Evolutionary conservation across 2,113 vertebrate genomes (phyloP).

Genomic region (Corythaeola cristata): DNA sequence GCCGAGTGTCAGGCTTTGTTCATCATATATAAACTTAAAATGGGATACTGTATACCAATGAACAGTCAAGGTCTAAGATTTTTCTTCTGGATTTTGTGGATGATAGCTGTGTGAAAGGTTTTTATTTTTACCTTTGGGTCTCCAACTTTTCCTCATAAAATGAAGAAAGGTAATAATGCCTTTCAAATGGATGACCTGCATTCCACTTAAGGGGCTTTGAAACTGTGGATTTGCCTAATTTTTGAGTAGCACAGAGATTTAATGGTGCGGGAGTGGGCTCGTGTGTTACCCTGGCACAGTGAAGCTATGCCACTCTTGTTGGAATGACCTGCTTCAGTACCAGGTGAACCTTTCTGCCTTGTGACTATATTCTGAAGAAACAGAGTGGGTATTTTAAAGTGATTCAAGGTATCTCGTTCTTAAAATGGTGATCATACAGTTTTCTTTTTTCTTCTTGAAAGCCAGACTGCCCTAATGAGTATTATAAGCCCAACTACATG

Average conservation of each 20-base stretch:
- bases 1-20: not conserved
- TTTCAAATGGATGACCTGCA: not conserved
- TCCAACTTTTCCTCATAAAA: not conserved
- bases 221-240: not conserved
- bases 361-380: not conserved
- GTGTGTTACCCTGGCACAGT: not conserved
- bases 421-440: not conserved
- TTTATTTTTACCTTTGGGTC: not conserved
- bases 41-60: not conserved
- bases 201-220: not conserved
- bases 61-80: not conserved
- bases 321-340: not conserved
- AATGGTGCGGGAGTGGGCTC: not conserved
- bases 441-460: not conserved
- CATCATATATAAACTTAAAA: fast-evolving
- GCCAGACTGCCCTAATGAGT: not conserved
- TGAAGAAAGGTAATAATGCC: not conserved
- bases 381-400: not conserved
- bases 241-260: not conserved
- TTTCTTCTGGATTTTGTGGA: not conserved
- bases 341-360: not conserved
- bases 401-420: not conserved
- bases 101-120: not conserved
- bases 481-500: not conserved
- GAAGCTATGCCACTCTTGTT: not conserved